Percentiles rank a stretch among this genome's conserved stretches.
Conservation (phyloP, 2,113 vertebrate genomes). For the Calidris pygmaea region DNA sequence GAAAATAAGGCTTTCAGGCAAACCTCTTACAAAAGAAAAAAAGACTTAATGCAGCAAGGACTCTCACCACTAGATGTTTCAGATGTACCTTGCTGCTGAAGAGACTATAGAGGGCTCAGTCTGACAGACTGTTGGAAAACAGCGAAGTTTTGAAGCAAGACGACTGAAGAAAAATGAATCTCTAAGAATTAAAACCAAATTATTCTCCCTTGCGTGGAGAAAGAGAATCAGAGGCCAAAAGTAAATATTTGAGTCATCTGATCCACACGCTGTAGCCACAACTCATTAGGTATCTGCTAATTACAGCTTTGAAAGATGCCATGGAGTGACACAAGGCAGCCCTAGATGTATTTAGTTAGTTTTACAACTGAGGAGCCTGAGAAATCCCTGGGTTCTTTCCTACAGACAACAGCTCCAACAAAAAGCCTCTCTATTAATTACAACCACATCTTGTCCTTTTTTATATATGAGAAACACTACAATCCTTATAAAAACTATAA, state of each 20-base stretch:
- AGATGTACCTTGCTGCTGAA: not conserved
- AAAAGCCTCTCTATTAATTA: constrained; percentile 38
- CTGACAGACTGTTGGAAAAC: not conserved
- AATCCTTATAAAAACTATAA: constrained; percentile 20
- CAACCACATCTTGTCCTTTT: constrained; percentile 38
- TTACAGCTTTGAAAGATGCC: constrained; percentile 39
- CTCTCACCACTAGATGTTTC: not conserved
- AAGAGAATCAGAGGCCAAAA: not conserved
- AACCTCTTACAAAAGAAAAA: not conserved
- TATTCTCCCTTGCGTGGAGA: not conserved
- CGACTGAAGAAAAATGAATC: not conserved
- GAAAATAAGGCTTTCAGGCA: not conserved
- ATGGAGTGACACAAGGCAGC: constrained; percentile 14
- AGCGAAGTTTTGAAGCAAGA: not conserved
- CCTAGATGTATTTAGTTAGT: constrained; percentile 1
- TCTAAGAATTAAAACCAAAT: not conserved
- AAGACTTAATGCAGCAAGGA: not conserved
- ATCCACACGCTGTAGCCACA: not conserved
- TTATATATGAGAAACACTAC: constrained; percentile 13
- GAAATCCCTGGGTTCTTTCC: constrained; percentile 31
- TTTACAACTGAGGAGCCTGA: not conserved
- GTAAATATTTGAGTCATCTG: constrained; percentile 30
- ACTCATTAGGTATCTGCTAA: constrained; percentile 39
- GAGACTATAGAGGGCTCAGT: not conserved
- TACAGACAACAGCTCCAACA: constrained; percentile 34